A percentile compares a stretch with the other conserved stretches of the same genome.
Conservation (phyloP, 2,113 vertebrate species). For the Marmota flaviventris region DNA sequence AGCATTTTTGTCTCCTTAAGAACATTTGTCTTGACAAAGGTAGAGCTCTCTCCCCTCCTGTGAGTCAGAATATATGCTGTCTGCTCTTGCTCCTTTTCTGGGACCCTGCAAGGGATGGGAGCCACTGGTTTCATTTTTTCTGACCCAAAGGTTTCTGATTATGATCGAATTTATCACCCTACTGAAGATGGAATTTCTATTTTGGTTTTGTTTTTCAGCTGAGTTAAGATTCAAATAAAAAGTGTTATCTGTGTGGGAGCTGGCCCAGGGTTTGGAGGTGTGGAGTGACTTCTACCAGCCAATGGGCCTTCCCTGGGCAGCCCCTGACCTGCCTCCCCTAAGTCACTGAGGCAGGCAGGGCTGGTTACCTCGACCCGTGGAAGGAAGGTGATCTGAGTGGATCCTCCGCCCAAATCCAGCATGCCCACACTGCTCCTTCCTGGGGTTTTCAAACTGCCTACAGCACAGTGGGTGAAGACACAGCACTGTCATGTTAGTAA, state of each 20-base stretch:
- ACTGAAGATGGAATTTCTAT: background rate
- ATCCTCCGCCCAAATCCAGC: slow-evolving; percentile 97
- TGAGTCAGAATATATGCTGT: background rate
- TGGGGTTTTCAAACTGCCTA: slow-evolving; percentile 90
- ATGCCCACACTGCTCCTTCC: slow-evolving; percentile 92
- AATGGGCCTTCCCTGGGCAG: background rate
- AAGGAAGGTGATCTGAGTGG: slow-evolving; percentile 97
- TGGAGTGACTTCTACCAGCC: background rate
- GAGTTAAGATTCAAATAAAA: background rate
- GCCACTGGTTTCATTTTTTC: background rate
- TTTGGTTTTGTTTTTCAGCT: background rate
- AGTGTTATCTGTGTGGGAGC: background rate
- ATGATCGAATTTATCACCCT: background rate
- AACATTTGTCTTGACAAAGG: background rate
- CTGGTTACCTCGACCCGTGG: slow-evolving; percentile 91
- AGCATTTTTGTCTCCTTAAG: background rate
- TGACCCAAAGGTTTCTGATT: background rate
- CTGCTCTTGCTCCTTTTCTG: background rate
- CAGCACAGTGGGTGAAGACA: slow-evolving; percentile 66
- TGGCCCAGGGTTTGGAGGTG: background rate
- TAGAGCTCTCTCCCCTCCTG: too few relatives aligned
- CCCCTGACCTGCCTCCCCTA: background rate
- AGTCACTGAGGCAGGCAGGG: background rate
- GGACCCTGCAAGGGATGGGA: background rate
- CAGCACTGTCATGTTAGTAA: background rate